Base-by-base conservation (phyloP, 1,140 invertebrate species). In the Meloidogyne hapla region DNA sequence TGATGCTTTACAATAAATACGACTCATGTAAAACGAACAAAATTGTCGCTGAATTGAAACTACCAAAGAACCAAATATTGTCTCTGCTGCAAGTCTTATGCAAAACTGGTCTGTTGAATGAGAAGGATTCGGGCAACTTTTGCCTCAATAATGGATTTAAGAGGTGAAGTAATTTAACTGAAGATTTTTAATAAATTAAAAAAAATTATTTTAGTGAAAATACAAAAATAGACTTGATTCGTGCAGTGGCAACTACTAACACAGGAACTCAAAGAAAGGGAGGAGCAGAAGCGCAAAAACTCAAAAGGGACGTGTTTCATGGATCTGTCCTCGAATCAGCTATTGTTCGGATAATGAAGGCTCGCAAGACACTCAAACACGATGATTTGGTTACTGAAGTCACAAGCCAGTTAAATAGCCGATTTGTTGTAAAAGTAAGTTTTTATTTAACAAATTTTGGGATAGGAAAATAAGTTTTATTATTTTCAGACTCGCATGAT, bases 261-360 rank as follows among this genome's bases (percentile, higher is more conserved):
- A 56, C 48, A n/a, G 48, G 48, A 56, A 56, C 48, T 56, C 48
- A 56, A 56, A 18, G 48, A 56, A 56, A 56, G 48, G 48, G n/a
- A 56, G 5, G 12, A n/a, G 5, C 2, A 15, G 48, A 4, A 56
- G 48, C 6, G n/a, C 48, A 56, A 21, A 21, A 56, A 56, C 48
- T 18, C 6, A 56, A 56, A n/a, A 56, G n/a, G 48, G 48, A 56
- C n/a, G 3, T 21, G n/a, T 56, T 56, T 13, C 48, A 18, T n/a
- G n/a, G n/a, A 8, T n/a, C 48, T n/a, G 8, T 56, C n/a, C 18
- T 56, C n/a, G 48, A n/a, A 56, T n/a, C 48, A n/a, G 5, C 6
- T 9, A 56, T 56, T 56, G 48, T 56, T 21, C 48, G 48, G 4
- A 56, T 56, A 56, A n/a, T 56, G 48, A 56, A 56, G 48, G 18